phyloP scores from a whole-genome alignment of 2,113 vertebrate species.

The Gallinago jamesoni region DNA sequence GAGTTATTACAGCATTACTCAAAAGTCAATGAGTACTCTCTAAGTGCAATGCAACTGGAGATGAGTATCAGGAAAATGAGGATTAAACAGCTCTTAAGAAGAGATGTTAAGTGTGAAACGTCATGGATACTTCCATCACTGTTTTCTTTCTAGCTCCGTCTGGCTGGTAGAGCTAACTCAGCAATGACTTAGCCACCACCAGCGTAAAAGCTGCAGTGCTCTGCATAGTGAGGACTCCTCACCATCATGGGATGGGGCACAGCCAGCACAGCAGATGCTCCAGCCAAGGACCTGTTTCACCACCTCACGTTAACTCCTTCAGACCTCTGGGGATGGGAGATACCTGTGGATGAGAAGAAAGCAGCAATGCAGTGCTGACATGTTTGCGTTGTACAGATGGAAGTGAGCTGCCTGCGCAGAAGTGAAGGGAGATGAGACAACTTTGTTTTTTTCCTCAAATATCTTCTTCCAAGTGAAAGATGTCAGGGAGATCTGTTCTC shows the following conservation, averaged over 20 bases:
- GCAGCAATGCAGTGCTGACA: neutral
- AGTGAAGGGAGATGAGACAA: neutral
- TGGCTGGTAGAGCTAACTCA: neutral
- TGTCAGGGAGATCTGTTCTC: neutral
- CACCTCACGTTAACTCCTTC: neutral
- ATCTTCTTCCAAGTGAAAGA: neutral
- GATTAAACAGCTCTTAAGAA: neutral
- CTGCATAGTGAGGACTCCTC: neutral
- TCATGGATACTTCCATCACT: neutral
- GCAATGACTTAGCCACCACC: accelerated
- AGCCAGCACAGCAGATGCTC: neutral
- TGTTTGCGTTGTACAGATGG: neutral
- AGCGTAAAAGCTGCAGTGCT: neutral
- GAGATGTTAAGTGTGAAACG: neutral
- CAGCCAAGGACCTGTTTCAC: neutral
- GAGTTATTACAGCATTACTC: neutral
- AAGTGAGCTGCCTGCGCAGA: neutral
- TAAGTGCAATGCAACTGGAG: neutral
- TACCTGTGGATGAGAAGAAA: neutral
- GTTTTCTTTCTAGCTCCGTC: accelerated
- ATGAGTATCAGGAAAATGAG: neutral
- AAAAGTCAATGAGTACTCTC: neutral
- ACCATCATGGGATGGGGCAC: accelerated
- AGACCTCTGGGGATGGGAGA: neutral
- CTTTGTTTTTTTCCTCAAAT: neutral